A percentile compares a stretch with the other conserved stretches of the same genome.
Evolutionary conservation across 2,888 invertebrate species (phyloP).

Genomic region (Cristatella mucedo): DNA sequence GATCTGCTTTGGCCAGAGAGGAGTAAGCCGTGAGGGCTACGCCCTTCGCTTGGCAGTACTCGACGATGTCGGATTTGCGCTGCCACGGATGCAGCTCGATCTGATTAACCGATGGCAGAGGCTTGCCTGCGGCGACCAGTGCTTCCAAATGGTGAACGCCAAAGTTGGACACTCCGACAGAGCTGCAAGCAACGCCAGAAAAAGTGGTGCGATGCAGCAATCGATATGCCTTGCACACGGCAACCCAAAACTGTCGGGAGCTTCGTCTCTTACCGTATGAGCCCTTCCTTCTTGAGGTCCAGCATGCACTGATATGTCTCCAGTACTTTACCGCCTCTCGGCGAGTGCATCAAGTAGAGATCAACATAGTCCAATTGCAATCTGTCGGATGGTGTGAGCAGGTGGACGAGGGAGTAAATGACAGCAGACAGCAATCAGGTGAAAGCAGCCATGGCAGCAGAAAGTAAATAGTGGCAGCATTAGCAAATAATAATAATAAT

Average conservation of each 20-base stretch:
- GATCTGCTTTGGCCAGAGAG: conserved; percentile 18
- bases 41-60: conserved; percentile 18
- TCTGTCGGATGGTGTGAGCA: too few species aligned
- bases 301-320: conserved; percentile 19
- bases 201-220: too few species aligned
- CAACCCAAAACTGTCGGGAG: too few species aligned
- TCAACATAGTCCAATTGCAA: conserved; percentile 17
- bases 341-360: conserved; percentile 19
- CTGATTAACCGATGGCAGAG: conserved; percentile 23
- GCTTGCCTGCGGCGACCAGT: conserved; percentile 18
- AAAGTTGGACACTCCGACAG: conserved; percentile 25
- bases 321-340: conserved; percentile 15
- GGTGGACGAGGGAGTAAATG: too few species aligned
- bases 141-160: conserved; percentile 20
- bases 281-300: conserved; percentile 17
- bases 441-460: too few species aligned
- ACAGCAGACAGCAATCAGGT: too few species aligned
- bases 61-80: conserved; percentile 17
- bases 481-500: too few species aligned
- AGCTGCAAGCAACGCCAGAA: too few species aligned
- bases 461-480: too few species aligned
- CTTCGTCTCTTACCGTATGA: conserved; percentile 16
- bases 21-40: conserved; percentile 21
- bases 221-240: too few species aligned
- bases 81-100: conserved; percentile 22